A percentile compares a stretch with the other conserved stretches of the same genome.
phyloP scores from a whole-genome alignment of 2,888 invertebrate species.

The Stegana nigrithorax region DNA sequence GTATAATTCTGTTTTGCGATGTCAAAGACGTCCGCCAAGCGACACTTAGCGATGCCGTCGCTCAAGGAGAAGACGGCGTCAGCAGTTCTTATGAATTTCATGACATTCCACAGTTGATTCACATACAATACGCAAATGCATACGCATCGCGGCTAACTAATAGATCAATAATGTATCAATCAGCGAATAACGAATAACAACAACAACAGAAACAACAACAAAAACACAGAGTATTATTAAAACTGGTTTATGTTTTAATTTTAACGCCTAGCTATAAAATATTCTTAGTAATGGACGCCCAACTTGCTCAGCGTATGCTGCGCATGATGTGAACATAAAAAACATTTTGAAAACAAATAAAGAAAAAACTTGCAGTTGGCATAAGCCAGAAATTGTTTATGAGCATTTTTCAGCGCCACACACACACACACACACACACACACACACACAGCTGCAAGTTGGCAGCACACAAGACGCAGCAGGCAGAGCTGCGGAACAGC shows the following conservation, averaged over 20 bases:
- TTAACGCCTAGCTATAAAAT: not conserved
- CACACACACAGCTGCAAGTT: not conserved
- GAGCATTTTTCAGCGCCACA: not conserved
- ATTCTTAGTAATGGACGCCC: no score
- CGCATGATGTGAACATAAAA: no score
- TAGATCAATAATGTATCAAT: constrained; percentile 56
- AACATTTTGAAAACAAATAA: no score
- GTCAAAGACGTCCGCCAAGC: not conserved
- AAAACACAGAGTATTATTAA: no score
- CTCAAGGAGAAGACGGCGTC: constrained; percentile 14
- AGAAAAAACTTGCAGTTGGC: not conserved
- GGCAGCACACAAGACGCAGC: not conserved
- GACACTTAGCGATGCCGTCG: not conserved
- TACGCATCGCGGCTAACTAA: constrained; percentile 37
- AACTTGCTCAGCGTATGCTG: no score
- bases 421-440: no score
- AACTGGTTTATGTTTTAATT: constrained; percentile 37
- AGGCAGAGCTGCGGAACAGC: not conserved
- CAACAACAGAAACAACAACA: no score
- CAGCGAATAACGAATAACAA: constrained; percentile 44
- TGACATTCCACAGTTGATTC: constrained; percentile 7
- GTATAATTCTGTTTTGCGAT: constrained; percentile 19
- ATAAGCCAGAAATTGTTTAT: not conserved
- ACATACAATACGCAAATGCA: not conserved
- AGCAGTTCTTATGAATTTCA: not conserved